Evolutionary conservation across 2,113 vertebrate genomes (phyloP), one percentile per base, ranked within the genome.

Genomic region (Labeo rohita): DNA sequence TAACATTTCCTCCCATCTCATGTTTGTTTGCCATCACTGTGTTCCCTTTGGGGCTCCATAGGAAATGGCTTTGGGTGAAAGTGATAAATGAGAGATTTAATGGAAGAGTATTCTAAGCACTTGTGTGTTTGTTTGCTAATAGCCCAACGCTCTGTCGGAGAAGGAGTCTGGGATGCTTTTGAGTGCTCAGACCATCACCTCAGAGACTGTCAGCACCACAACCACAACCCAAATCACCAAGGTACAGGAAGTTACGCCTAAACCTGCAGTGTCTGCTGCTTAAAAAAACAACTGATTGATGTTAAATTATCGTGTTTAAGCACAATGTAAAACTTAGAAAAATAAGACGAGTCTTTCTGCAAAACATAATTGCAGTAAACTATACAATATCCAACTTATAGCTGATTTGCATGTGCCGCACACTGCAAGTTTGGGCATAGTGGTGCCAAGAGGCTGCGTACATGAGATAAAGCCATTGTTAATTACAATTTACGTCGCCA

Each of bases 221-320:
- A 99, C 98, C 90, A 99, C 98, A 63, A 99, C 98, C n/a, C 98
- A 99, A 93, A 99, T 99, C 89, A 99, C 98, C 45, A 99, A 99
- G 97, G 98, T 99, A 92, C 80, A 45, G 36, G 47, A 68, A 77
- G 34, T 23, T 34, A 77, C 9, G 7, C 49, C 28, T 15, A 52
- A 49, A 75, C 11, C n/a, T 52, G 47, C n/a, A 52, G 4, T 34
- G n/a, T 15, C 49, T 77, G 75, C 43, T n/a, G 21, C 39, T 74
- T 74, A 47, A 47, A 74, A 2, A 47, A 39, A 3, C 0, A 8
- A 23, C 21, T 3, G 5, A 74, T 13, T 13, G 21, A 3, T n/a
- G 72, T 47, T 74, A 47, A 74, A 74, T 23, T 0, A 11, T 49
- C 45, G 0, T 49, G 13, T 47, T 43, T 72, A 21, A 43, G 9